phyloP scores from a whole-genome alignment of 2,113 vertebrate genomes.

The Corythornis madagascariensis region DNA sequence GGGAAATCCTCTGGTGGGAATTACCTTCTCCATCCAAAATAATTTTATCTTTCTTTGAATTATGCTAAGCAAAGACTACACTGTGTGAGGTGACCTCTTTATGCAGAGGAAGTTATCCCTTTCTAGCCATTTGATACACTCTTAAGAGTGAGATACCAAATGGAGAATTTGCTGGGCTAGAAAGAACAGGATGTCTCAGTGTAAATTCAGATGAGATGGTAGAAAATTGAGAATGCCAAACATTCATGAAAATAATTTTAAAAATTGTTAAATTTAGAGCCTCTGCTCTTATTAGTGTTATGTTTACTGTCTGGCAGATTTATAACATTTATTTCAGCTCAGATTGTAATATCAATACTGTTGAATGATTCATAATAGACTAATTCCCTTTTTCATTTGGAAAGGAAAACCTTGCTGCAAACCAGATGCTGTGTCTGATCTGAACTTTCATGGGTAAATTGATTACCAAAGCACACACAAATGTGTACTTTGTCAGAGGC shows the following conservation, averaged over 20 bases:
- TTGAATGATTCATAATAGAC: constrained; percentile 11
- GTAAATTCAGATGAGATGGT: neutral
- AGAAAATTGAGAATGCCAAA: neutral
- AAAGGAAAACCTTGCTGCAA: neutral
- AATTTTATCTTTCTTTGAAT: neutral
- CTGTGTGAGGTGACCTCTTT: neutral
- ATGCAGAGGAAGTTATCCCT: neutral
- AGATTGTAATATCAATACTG: neutral
- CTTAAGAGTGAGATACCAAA: neutral
- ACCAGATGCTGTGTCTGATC: constrained; percentile 23
- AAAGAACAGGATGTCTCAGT: neutral
- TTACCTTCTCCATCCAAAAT: neutral
- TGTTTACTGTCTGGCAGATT: neutral
- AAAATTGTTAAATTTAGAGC: neutral
- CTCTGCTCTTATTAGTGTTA: neutral
- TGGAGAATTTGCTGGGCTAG: neutral
- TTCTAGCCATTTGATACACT: neutral
- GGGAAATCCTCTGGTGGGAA: neutral
- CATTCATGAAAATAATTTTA: neutral
- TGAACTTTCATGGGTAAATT: neutral
- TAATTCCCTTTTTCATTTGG: constrained; percentile 9
- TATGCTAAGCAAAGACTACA: neutral
- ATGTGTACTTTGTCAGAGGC: neutral
- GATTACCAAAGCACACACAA: neutral
- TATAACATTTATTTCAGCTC: neutral